Conservation (phyloP, 1,140 invertebrate genomes). For the Scaptomyza montana region DNA sequence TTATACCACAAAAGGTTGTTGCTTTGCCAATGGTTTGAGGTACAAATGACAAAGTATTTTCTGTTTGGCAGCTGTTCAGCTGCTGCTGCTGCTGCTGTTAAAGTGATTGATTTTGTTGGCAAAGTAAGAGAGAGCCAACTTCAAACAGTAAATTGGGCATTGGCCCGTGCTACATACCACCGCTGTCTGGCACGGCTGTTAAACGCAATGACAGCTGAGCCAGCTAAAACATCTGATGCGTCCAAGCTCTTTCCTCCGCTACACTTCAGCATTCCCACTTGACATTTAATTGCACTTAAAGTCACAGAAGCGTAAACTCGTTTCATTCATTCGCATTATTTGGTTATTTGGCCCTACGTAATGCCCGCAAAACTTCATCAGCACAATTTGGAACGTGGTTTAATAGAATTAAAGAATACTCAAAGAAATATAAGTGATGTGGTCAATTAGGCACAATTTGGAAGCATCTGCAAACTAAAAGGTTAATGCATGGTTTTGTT, state of each 20-base stretch:
- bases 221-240: constrained; percentile 17
- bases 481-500: too few relatives aligned
- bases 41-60: constrained; percentile 76
- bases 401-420: background rate
- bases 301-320: constrained; percentile 43
- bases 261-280: background rate
- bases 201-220: too few relatives aligned
- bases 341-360: background rate
- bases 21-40: constrained; percentile 31
- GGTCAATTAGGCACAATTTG: too few relatives aligned
- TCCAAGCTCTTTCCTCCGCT: background rate
- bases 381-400: background rate
- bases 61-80: constrained; percentile 56
- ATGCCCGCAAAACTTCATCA: background rate
- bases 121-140: constrained; percentile 17
- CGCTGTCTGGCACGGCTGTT: too few relatives aligned
- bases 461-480: too few relatives aligned
- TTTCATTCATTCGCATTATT: constrained; percentile 15
- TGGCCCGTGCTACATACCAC: background rate
- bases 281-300: constrained; percentile 60
- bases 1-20: background rate
- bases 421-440: too few relatives aligned
- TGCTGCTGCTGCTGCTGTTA: constrained; percentile 15
- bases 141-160: too few relatives aligned
- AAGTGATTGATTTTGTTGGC: constrained; percentile 70